Evolutionary conservation across 2,888 invertebrate species (phyloP), one percentile per base, ranked within the genome.

Genomic region (Acrobeloides nanus): DNA sequence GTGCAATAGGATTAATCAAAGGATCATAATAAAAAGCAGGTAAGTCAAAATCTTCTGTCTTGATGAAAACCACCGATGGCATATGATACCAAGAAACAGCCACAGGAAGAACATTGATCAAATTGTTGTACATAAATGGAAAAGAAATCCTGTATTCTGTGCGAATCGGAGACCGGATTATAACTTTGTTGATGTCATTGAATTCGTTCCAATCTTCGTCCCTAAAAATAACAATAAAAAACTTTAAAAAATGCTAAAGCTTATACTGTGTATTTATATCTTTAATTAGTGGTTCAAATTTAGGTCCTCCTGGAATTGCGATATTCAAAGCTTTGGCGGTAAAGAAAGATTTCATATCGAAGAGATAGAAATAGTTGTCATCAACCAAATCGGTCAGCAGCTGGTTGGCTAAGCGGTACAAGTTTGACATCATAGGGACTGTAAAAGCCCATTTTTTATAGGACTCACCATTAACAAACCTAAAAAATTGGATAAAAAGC

Each of bases 141-240:
- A 97, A 99, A 0, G 97, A 97, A 73, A 99, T 99, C 62, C 97
- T 83, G 76, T 99, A 99, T 76, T 99, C 97, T 0, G 97, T 99
- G 56, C 97, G 82, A 61, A 99, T 88, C 3, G 95, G 95, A 74
- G 97, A 95, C 7, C 97, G 81, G 64, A 99, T 97, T 57, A 99
- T 99, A 68, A 99, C 95, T 79, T 99, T 99, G 76, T 99, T 97
- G 64, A 99, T 97, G 74, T 99, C 97, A 79, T 99, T 99, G 74
- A 99, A 99, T 78, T 99, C 97, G 78, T 99, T 99, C 97, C 97
- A 99, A 76, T 99, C 97, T 78, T 99, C 97, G 79, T 99, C 97
- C 1, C 89, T 85, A 51, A 33, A 61, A 53, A 2, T 0, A 23
- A 18, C n/a, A 34, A 5, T 6, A 7, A 17, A 4, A 55, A 25